Conservation (phyloP, 2,888 invertebrate species). For the Nomada goodeniana region DNA sequence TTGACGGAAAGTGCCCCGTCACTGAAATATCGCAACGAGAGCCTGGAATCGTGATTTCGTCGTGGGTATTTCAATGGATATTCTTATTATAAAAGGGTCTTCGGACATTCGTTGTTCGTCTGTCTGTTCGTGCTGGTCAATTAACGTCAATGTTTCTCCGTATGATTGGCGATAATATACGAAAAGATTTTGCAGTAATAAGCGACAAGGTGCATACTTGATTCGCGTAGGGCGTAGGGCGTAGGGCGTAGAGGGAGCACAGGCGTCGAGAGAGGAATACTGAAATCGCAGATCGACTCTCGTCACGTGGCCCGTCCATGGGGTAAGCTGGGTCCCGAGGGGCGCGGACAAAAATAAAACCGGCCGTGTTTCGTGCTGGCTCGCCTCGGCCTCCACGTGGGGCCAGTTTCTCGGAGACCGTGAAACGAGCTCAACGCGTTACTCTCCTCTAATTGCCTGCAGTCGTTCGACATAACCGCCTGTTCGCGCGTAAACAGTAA, state of each 20-base stretch:
- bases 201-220: no score
- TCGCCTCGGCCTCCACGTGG: conserved; percentile 60
- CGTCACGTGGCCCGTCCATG: conserved; percentile 58
- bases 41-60: neutral
- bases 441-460: neutral
- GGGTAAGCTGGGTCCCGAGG: conserved; percentile 31
- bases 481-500: no score
- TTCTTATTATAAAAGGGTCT: no score
- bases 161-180: no score
- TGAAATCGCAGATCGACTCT: conserved; percentile 30
- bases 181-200: no score
- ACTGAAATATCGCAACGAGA: neutral
- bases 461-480: neutral
- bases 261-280: neutral
- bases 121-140: no score
- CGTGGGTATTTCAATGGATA: neutral
- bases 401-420: conserved; percentile 48
- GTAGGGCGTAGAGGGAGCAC: neutral
- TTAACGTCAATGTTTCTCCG: no score
- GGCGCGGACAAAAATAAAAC: conserved; percentile 47
- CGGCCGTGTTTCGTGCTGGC: conserved; percentile 27
- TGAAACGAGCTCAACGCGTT: conserved; percentile 10
- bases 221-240: no score
- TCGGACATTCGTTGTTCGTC: no score
- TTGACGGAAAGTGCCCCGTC: no score